These are phyloP conservation scores for Melanchra persicariae DNA, from an alignment of 2,888 invertebrate genomes.

Conservation along the genomic window DNA sequence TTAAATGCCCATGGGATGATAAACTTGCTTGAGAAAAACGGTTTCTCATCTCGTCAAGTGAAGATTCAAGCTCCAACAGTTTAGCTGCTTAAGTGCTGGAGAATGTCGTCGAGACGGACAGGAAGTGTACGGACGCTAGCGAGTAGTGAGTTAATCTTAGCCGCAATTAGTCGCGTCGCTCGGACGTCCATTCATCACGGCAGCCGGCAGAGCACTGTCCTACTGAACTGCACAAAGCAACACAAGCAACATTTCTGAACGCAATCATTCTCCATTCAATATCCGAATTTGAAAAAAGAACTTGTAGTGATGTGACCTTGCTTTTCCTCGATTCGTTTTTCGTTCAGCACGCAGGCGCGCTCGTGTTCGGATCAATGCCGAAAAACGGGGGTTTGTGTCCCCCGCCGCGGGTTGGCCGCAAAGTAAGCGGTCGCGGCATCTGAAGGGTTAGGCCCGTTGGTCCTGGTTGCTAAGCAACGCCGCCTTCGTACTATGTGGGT, in stretches of 20 bases:
- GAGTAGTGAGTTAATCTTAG: slow-evolving; percentile 43
- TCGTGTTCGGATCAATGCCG: slow-evolving; percentile 88
- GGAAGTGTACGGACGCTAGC: slow-evolving; percentile 1
- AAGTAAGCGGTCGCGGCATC: slow-evolving; percentile 88
- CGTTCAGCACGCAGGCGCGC: slow-evolving; percentile 89
- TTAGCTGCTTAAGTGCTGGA: neutral
- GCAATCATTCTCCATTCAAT: slow-evolving; percentile 88
- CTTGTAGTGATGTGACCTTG: slow-evolving; percentile 89
- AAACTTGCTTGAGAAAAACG: no score
- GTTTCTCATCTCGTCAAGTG: neutral
- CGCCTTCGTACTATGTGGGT: slow-evolving; percentile 81
- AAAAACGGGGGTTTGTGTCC: slow-evolving; percentile 86
- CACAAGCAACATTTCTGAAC: slow-evolving; percentile 81
- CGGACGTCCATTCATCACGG: slow-evolving; percentile 59
- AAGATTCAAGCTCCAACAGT: neutral
- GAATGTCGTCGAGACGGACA: neutral
- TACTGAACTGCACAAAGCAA: slow-evolving; percentile 77
- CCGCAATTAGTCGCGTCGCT: slow-evolving; percentile 41
- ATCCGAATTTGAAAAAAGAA: slow-evolving; percentile 89
- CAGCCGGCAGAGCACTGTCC: slow-evolving; percentile 72
- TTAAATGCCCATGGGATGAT: no score
- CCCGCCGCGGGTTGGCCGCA: slow-evolving; percentile 80
- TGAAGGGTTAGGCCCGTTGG: slow-evolving; percentile 85
- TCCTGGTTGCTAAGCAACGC: slow-evolving; percentile 86
- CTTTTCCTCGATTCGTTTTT: slow-evolving; percentile 87